These are phyloP conservation scores for Serilophus lunatus DNA, from an alignment of 2,113 vertebrate species.

Conservation along the genomic window DNA sequence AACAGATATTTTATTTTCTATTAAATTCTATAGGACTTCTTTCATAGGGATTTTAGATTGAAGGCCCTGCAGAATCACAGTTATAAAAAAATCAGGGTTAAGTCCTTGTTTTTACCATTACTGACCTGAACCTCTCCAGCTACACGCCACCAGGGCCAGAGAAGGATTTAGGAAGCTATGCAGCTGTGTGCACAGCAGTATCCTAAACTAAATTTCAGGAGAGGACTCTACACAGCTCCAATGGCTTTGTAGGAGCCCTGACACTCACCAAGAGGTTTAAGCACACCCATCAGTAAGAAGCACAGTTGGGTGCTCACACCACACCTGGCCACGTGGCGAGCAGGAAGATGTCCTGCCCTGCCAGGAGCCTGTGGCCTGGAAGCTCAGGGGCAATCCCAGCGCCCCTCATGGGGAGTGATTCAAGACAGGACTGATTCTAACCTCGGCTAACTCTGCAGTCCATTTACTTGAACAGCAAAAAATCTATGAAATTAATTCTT, in stretches of 20 bases:
- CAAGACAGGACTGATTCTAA: not conserved
- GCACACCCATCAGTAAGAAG: not conserved
- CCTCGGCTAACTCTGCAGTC: not conserved
- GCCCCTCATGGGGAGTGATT: rapidly evolving
- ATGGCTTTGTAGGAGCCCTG: not conserved
- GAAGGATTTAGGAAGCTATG: not conserved
- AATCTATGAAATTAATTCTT: not conserved
- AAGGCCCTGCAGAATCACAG: not conserved
- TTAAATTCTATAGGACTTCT: not conserved
- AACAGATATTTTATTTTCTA: not conserved
- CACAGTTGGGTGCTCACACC: not conserved
- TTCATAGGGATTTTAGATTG: not conserved
- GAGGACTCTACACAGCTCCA: not conserved
- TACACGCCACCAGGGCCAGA: not conserved
- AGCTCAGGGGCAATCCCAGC: not conserved
- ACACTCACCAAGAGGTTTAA: not conserved
- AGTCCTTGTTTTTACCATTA: not conserved
- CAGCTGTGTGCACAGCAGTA: not conserved
- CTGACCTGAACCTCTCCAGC: not conserved
- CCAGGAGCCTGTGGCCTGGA: not conserved
- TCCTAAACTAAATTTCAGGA: not conserved
- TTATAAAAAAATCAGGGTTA: not conserved
- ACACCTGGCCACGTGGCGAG: not conserved
- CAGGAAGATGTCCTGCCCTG: not conserved
- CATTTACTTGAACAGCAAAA: not conserved